These are phyloP conservation scores for Furnarius figulus DNA, from an alignment of 2,113 vertebrate genomes.

Conservation along the genomic window DNA sequence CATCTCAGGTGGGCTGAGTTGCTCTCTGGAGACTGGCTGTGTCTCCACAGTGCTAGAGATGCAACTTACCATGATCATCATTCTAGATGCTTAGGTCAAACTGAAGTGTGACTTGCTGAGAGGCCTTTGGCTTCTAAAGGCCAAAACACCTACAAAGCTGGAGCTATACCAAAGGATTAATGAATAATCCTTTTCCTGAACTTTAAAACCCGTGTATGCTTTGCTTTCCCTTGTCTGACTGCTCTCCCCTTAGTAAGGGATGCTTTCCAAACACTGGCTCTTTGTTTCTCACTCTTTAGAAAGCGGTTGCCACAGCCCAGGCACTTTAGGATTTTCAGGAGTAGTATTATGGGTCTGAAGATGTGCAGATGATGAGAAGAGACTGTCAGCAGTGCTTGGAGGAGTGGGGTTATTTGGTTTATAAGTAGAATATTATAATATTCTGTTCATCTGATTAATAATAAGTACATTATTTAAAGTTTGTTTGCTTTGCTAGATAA, in stretches of 20 bases:
- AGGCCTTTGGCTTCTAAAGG: neutral
- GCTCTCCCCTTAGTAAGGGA: neutral
- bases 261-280: neutral
- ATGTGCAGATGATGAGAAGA: rapidly evolving
- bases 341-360: neutral
- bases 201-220: neutral
- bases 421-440: neutral
- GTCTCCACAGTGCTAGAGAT: neutral
- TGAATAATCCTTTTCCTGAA: neutral
- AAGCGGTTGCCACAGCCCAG: neutral
- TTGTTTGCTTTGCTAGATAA: neutral
- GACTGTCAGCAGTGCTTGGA: neutral
- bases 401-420: neutral
- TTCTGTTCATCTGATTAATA: neutral
- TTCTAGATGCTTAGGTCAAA: neutral
- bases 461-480: neutral
- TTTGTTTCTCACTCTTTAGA: neutral
- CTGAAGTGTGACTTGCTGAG: neutral
- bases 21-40: neutral
- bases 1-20: neutral
- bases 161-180: neutral
- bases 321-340: neutral
- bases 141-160: neutral
- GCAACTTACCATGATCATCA: neutral
- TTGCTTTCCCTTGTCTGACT: neutral